These are phyloP conservation scores for Enteromius viviparus DNA, from an alignment of 2,797 vertebrate species.

Conservation along the genomic window DNA sequence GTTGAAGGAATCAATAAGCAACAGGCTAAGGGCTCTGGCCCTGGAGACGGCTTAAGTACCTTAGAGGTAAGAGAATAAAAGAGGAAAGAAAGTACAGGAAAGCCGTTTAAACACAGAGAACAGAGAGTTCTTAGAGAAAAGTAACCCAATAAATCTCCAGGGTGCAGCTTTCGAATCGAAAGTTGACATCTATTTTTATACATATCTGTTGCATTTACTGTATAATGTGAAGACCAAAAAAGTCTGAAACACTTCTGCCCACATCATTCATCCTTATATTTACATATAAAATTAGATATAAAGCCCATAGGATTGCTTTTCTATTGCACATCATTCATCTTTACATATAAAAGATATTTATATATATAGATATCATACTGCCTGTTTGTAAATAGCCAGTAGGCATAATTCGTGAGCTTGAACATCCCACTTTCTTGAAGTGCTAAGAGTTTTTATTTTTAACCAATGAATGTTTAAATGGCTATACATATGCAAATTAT, in stretches of 20 bases:
- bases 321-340: slow-evolving; percentile 1
- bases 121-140: slow-evolving; percentile 15
- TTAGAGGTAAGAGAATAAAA: slow-evolving; percentile 21
- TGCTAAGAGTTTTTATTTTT: slow-evolving; percentile 7
- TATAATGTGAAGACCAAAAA: slow-evolving; percentile 9
- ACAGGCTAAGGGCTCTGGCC: slow-evolving; percentile 28
- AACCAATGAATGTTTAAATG: not conserved
- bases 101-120: slow-evolving; percentile 6
- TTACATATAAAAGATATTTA: slow-evolving; percentile 22
- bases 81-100: slow-evolving; percentile 9
- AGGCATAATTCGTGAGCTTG: slow-evolving; percentile 16
- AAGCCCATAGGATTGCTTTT: not conserved
- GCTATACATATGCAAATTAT: too few relatives aligned
- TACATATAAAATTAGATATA: slow-evolving; percentile 5
- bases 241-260: not conserved
- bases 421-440: not conserved
- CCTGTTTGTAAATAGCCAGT: slow-evolving; percentile 13
- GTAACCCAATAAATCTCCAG: slow-evolving; percentile 1
- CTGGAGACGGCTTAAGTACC: slow-evolving; percentile 26
- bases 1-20: slow-evolving; percentile 33
- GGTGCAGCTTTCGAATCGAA: not conserved
- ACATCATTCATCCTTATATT: slow-evolving; percentile 1
- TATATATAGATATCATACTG: not conserved
- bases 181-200: not conserved
- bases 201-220: not conserved